These are phyloP conservation scores for Ophioderma brevispina DNA, from an alignment of 35 echinoderm and acorn worm species.

Conservation along the genomic window DNA sequence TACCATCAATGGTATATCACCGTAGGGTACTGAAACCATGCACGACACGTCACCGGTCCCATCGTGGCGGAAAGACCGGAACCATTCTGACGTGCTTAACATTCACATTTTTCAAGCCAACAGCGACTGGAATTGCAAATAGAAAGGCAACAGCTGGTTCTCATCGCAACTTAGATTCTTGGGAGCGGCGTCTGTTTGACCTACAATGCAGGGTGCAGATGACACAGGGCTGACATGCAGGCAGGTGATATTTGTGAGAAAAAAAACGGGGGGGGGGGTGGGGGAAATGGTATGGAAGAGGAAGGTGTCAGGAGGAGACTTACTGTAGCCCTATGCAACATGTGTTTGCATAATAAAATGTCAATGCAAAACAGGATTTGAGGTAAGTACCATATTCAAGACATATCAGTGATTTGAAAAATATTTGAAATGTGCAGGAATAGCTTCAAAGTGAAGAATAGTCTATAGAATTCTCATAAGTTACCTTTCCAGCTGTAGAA, in stretches of 20 bases:
- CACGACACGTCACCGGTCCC: background rate
- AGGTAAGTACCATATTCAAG: too few relatives aligned
- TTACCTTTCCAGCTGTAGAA: too few relatives aligned
- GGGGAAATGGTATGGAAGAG: conserved; percentile 31
- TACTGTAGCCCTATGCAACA: conserved; percentile 47
- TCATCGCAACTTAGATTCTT: conserved; percentile 15
- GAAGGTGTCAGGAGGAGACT: conserved; percentile 14
- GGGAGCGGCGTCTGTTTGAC: conserved; percentile 7
- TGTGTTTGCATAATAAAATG: conserved; percentile 42
- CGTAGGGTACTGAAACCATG: conserved; percentile 27
- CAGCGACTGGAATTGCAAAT: background rate
- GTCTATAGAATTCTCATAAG: too few relatives aligned
- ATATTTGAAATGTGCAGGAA: too few relatives aligned
- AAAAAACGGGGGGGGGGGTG: too few relatives aligned
- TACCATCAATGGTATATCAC: conserved; percentile 42
- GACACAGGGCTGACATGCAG: conserved; percentile 8
- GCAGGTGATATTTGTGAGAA: conserved; percentile 21
- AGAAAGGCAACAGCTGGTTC: conserved; percentile 4
- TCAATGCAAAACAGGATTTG: conserved; percentile 49
- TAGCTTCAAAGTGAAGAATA: too few relatives aligned
- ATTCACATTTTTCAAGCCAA: conserved; percentile 3
- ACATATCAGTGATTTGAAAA: too few relatives aligned
- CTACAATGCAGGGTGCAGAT: conserved; percentile 21
- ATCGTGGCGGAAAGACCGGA: conserved; percentile 18
- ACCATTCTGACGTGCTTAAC: conserved; percentile 11